Conservation (phyloP, 1,140 invertebrate genomes). For the Reticulitermes speratus region DNA sequence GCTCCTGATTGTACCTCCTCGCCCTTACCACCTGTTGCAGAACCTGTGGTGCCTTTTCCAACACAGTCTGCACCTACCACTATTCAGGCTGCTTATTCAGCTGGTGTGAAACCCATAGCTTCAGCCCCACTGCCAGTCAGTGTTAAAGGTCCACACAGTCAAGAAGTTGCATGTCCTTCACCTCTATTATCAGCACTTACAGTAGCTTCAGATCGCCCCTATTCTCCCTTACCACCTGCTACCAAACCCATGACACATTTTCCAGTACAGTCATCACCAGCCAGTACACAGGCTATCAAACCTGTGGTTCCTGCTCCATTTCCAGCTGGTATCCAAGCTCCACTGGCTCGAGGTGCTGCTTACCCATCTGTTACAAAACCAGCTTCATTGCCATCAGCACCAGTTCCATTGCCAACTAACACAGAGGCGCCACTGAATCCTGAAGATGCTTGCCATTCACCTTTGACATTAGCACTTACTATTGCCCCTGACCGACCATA, state of each 20-base stretch:
- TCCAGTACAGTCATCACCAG: background rate
- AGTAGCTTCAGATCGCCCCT: slow-evolving; percentile 32
- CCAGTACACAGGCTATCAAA: background rate
- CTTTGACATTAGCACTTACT: slow-evolving; percentile 32
- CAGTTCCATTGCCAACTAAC: background rate
- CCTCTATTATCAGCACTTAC: slow-evolving; percentile 33
- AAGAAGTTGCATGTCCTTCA: background rate
- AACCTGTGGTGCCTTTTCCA: slow-evolving; percentile 33
- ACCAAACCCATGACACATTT: background rate
- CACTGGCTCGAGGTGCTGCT: background rate
- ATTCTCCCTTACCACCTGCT: slow-evolving; percentile 21
- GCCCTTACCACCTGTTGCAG: slow-evolving; percentile 43
- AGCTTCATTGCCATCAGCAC: background rate
- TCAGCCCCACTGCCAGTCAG: background rate
- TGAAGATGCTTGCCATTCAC: background rate
- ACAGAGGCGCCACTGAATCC: background rate
- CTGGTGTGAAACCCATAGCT: background rate
- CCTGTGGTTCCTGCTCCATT: background rate
- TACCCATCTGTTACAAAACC: background rate
- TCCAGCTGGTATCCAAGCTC: background rate
- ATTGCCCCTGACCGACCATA: slow-evolving; percentile 34
- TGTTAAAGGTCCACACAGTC: background rate
- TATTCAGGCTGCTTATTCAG: slow-evolving; percentile 13
- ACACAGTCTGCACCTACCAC: background rate
- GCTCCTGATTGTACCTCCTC: slow-evolving; percentile 52